Percentiles rank a stretch among this genome's conserved stretches.
These are phyloP conservation scores for Peromyscus attwateri DNA, from an alignment of 2,797 vertebrate genomes.

Conservation along the genomic window DNA sequence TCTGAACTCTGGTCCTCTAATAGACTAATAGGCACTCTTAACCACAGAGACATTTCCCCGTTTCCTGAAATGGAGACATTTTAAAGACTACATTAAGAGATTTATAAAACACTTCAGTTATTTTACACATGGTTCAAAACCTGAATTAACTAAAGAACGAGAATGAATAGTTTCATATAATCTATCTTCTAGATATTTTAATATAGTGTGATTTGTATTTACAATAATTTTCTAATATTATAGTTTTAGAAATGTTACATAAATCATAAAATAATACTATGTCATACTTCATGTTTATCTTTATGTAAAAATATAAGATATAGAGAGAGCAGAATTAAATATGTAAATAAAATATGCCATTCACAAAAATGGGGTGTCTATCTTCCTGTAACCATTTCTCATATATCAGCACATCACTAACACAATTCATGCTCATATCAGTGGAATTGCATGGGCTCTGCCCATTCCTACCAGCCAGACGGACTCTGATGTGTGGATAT, in stretches of 20 bases:
- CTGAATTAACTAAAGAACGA: slow-evolving; percentile 48
- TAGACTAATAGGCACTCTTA: not conserved
- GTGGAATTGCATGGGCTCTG: not conserved
- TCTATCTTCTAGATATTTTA: not conserved
- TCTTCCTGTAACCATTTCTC: not conserved
- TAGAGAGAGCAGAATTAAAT: not conserved
- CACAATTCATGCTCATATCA: not conserved
- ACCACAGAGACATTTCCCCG: not conserved
- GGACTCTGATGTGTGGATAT: not conserved
- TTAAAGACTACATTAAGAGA: not conserved
- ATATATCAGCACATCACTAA: not conserved
- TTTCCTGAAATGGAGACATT: not conserved
- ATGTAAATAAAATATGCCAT: not conserved
- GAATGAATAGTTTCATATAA: not conserved
- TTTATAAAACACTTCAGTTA: slow-evolving; percentile 29
- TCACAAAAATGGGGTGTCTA: not conserved
- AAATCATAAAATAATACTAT: not conserved
- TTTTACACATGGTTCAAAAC: slow-evolving; percentile 54
- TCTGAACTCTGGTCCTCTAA: not conserved
- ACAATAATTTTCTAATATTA: not conserved
- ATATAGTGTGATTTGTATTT: not conserved
- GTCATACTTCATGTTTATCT: not conserved
- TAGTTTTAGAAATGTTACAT: not conserved
- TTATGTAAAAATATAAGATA: not conserved
- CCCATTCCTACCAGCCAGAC: not conserved